Conservation (phyloP, 2,888 invertebrate genomes). For the Encarsia formosa region DNA sequence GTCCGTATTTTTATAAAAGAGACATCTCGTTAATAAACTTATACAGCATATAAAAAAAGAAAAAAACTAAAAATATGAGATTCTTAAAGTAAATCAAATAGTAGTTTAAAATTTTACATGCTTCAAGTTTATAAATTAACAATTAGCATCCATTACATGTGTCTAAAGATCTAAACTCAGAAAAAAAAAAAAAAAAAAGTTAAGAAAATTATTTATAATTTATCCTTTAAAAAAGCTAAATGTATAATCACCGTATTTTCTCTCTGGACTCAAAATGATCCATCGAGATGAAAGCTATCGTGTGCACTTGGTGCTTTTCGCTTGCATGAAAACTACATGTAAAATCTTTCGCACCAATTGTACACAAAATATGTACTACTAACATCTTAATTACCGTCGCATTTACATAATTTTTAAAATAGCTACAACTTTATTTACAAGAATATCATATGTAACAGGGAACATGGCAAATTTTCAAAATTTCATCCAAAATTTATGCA, state of each 20-base stretch:
- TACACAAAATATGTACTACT: no score
- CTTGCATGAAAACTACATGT: no score
- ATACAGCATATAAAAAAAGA: constrained; percentile 16
- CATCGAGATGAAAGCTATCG: no score
- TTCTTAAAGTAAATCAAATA: constrained; percentile 14
- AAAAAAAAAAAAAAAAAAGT: neutral
- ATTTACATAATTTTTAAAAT: constrained; percentile 21
- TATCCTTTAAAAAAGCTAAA: no score
- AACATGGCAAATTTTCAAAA: no score
- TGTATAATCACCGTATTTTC: no score
- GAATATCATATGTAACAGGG: constrained; percentile 10
- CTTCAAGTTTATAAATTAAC: neutral
- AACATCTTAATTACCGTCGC: no score
- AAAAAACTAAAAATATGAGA: constrained; percentile 11
- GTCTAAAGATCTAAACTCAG: neutral
- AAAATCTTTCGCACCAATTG: no score
- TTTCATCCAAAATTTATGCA: no score
- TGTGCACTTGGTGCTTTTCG: no score
- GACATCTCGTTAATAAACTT: constrained; percentile 19
- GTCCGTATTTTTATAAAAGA: constrained; percentile 9
- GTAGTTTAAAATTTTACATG: constrained; percentile 11
- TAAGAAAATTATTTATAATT: neutral
- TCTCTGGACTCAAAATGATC: no score
- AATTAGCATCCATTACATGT: neutral
- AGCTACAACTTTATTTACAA: constrained; percentile 19